A percentile compares a stretch with the other conserved stretches of the same genome.
Conservation (phyloP, 1,140 invertebrate species). For the Muscidifurax raptorellus region DNA sequence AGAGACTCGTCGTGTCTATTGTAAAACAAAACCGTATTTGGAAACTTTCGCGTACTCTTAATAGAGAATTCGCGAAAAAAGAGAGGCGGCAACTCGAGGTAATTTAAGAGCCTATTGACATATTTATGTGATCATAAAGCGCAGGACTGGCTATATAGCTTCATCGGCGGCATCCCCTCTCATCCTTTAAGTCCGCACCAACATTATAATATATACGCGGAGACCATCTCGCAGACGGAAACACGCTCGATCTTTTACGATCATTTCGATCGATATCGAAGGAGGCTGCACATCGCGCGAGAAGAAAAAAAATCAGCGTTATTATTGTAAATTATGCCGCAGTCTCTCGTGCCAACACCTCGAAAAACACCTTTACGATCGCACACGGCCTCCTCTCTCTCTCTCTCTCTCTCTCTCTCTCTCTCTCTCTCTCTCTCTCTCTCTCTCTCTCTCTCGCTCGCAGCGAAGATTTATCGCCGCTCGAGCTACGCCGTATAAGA, state of each 20-base stretch:
- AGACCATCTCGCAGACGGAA: background rate
- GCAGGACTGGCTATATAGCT: slow-evolving; percentile 59
- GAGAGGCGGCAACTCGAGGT: slow-evolving; percentile 53
- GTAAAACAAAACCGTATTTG: background rate
- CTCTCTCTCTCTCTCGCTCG: no score
- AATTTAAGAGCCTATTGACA: slow-evolving; percentile 71
- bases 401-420: background rate
- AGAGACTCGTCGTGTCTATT: no score
- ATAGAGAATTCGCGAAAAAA: slow-evolving; percentile 18
- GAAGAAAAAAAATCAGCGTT: slow-evolving; percentile 1
- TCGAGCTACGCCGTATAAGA: slow-evolving; percentile 24
- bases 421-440: no score
- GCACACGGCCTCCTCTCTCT: background rate
- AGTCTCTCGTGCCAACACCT: slow-evolving; percentile 42
- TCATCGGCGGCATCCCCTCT: slow-evolving; percentile 22
- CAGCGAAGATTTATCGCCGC: slow-evolving; percentile 37
- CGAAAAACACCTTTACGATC: slow-evolving; percentile 48
- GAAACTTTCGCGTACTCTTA: background rate
- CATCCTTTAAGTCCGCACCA: slow-evolving; percentile 1
- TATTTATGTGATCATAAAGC: slow-evolving; percentile 71
- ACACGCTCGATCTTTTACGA: slow-evolving; percentile 42
- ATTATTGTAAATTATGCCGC: slow-evolving; percentile 50
- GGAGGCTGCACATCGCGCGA: slow-evolving; percentile 5
- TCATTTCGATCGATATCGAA: slow-evolving; percentile 44
- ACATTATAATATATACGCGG: background rate